Evolutionary conservation across 2,888 invertebrate genomes (phyloP).

Genomic region (Dascillus cervinus): DNA sequence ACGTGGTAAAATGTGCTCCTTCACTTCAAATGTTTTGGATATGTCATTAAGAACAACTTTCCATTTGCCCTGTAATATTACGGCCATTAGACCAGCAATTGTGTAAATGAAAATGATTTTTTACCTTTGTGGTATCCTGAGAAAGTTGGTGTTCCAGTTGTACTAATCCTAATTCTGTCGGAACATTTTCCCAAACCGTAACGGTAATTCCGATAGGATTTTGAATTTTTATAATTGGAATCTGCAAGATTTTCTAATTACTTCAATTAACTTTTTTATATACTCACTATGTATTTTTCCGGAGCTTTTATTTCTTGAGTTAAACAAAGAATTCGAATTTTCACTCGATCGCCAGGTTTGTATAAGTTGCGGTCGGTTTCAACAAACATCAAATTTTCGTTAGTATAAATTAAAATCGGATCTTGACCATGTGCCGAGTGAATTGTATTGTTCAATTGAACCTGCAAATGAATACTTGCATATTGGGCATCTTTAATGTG

Average conservation of each 20-base stretch:
- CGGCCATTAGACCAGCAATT: neutral
- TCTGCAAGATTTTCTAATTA: conserved; percentile 39
- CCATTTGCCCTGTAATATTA: conserved; percentile 45
- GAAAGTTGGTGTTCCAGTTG: conserved; percentile 42
- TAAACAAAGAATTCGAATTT: conserved; percentile 46
- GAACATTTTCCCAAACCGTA: conserved; percentile 55
- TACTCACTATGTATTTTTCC: conserved; percentile 22
- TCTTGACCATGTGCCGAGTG: conserved; percentile 33
- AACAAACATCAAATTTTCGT: conserved; percentile 44
- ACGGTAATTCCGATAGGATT: conserved; percentile 57
- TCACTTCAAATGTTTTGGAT: conserved; percentile 44
- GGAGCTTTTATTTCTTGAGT: conserved; percentile 45
- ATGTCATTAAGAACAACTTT: conserved; percentile 42
- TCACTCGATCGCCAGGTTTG: conserved; percentile 49
- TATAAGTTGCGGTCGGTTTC: conserved; percentile 51
- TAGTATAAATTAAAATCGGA: conserved; percentile 35
- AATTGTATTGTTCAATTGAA: conserved; percentile 26
- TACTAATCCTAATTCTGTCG: conserved; percentile 53
- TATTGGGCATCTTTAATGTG: conserved; percentile 26
- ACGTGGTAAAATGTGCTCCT: conserved; percentile 51
- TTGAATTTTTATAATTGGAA: conserved; percentile 57
- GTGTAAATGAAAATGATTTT: conserved; percentile 1
- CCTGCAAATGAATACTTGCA: conserved; percentile 32
- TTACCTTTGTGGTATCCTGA: conserved; percentile 32
- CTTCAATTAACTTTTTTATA: neutral